Percentiles rank a stretch among this genome's conserved stretches.
Conservation (phyloP, 2,113 vertebrate species). For the Chinchilla lanigera region DNA sequence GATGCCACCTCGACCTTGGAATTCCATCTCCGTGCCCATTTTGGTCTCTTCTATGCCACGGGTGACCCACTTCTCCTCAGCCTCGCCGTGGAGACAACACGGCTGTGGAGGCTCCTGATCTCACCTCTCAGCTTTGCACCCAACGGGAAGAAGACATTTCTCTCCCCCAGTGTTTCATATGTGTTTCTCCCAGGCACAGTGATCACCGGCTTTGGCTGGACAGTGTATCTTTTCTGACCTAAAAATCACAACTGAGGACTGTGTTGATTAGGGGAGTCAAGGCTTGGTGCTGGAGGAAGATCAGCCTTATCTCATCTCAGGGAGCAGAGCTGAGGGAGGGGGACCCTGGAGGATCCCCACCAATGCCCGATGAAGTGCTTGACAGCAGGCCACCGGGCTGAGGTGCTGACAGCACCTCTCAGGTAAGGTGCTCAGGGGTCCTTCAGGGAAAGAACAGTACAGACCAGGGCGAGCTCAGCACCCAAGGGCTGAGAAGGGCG, state of each 20-base stretch:
- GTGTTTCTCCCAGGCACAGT: background rate
- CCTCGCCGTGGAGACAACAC: background rate
- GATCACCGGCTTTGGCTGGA: background rate
- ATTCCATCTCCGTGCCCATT: background rate
- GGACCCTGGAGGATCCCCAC: too few species aligned
- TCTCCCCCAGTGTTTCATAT: background rate
- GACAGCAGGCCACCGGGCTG: too few species aligned
- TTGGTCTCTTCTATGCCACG: background rate
- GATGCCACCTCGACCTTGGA: accelerated
- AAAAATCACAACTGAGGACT: background rate
- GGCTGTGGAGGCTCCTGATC: too few species aligned
- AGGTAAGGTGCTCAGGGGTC: background rate
- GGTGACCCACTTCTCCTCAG: too few species aligned
- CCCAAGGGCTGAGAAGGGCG: background rate
- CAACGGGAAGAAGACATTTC: background rate
- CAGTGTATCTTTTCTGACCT: background rate
- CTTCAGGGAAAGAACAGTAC: background rate
- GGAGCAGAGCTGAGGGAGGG: background rate
- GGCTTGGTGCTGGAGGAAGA: background rate
- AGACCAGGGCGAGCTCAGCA: background rate
- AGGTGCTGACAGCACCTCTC: background rate
- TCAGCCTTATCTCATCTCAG: background rate
- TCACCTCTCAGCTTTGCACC: background rate
- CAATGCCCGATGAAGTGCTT: too few species aligned
- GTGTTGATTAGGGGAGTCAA: accelerated